Evolutionary conservation across 2,888 invertebrate species (phyloP).

Genomic region (Athrips mouffetella): DNA sequence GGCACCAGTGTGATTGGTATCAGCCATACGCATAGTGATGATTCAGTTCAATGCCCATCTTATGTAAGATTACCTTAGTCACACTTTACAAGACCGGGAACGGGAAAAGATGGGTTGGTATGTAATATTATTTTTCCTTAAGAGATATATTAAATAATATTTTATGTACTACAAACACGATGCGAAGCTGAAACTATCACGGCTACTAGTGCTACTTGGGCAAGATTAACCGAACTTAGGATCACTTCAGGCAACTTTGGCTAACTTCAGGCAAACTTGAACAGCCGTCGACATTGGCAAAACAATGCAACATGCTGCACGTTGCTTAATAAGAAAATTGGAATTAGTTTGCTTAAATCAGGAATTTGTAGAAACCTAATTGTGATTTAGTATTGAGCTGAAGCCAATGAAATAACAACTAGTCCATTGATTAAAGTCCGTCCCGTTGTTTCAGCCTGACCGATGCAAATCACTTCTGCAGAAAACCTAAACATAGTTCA

Average conservation of each 20-base stretch:
- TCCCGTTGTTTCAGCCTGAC: not conserved
- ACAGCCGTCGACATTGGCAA: constrained; percentile 27
- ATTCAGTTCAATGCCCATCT: too few relatives aligned
- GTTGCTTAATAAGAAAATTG: constrained; percentile 28
- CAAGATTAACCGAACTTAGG: constrained; percentile 37
- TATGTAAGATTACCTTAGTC: too few relatives aligned
- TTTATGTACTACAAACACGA: too few relatives aligned
- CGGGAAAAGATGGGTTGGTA: too few relatives aligned
- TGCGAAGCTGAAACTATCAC: constrained; percentile 36
- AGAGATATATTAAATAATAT: too few relatives aligned
- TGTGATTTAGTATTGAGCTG: not conserved
- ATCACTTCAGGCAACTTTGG: constrained; percentile 36
- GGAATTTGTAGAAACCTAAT: constrained; percentile 1
- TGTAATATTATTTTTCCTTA: too few relatives aligned
- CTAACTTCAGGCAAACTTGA: constrained; percentile 26
- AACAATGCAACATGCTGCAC: constrained; percentile 33
- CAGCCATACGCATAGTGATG: too few relatives aligned
- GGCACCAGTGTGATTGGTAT: too few relatives aligned
- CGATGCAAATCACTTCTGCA: not conserved
- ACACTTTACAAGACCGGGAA: too few relatives aligned
- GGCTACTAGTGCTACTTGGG: constrained; percentile 39
- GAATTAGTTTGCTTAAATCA: constrained; percentile 21
- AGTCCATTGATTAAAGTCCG: not conserved
- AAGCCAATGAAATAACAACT: not conserved
- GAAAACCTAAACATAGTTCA: not conserved